Percentiles rank a stretch among this genome's conserved stretches.
Evolutionary conservation across 2,888 invertebrate species (phyloP).

Genomic region (Smittia aterrima): DNA sequence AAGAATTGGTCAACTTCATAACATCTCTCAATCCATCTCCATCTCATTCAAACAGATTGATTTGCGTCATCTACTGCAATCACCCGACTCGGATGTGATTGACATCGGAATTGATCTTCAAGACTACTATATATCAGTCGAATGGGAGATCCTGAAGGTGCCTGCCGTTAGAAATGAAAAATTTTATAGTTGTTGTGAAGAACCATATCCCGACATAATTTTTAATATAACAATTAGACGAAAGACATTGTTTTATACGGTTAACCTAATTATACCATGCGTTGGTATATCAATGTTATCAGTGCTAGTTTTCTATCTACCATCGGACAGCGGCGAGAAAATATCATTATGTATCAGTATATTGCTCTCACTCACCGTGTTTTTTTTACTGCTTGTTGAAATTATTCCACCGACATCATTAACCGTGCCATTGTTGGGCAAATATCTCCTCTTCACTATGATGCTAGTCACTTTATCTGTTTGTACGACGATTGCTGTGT

Average conservation of each 20-base stretch:
- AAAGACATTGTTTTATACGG: constrained; percentile 94
- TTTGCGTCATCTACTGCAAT: constrained; percentile 81
- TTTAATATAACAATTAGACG: constrained; percentile 93
- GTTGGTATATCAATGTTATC: constrained; percentile 96
- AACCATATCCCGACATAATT: constrained; percentile 95
- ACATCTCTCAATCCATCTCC: neutral
- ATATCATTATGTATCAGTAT: constrained; percentile 95
- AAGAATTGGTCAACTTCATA: neutral
- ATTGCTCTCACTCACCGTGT: constrained; percentile 88
- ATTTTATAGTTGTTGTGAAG: constrained; percentile 49
- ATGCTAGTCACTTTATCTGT: constrained; percentile 89
- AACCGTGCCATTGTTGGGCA: constrained; percentile 86
- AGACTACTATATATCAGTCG: constrained; percentile 94
- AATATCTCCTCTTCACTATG: constrained; percentile 92
- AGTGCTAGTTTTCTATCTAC: constrained; percentile 95
- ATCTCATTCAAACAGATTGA: constrained; percentile 67
- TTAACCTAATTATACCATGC: constrained; percentile 95
- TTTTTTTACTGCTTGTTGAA: constrained; percentile 88
- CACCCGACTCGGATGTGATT: constrained; percentile 82
- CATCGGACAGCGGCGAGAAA: constrained; percentile 97
- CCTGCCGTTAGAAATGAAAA: constrained; percentile 87
- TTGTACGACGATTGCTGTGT: constrained; percentile 88
- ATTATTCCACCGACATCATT: constrained; percentile 93
- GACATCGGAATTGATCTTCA: constrained; percentile 88
- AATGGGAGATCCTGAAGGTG: constrained; percentile 96